phyloP scores from a whole-genome alignment of 2,113 vertebrate species.

The Campylomormyrus tamandua region DNA sequence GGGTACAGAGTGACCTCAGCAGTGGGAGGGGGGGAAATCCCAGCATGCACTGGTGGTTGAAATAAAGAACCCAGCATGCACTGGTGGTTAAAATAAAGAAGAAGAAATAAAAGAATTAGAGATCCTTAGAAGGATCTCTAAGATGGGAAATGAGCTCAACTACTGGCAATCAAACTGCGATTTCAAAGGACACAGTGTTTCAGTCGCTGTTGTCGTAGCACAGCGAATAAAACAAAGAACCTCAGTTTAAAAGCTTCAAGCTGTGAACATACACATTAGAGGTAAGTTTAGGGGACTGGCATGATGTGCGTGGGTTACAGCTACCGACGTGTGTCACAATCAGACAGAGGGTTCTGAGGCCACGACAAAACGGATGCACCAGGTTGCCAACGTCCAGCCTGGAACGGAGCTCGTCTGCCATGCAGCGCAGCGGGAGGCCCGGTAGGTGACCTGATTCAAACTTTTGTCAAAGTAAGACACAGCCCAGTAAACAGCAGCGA shows the following conservation, averaged over 20 bases:
- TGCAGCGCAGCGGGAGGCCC: background rate
- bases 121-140: background rate
- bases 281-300: background rate
- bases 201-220: background rate
- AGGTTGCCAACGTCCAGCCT: background rate
- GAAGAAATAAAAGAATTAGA: too few relatives aligned
- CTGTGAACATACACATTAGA: background rate
- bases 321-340: background rate
- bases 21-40: background rate
- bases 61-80: background rate
- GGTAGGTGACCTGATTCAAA: background rate
- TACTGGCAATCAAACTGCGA: background rate
- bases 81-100: conserved; percentile 17
- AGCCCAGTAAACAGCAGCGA: background rate
- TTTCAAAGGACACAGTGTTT: background rate
- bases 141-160: background rate
- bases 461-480: background rate
- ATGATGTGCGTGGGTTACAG: too few relatives aligned
- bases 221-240: background rate
- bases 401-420: background rate
- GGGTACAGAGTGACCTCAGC: background rate
- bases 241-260: background rate
- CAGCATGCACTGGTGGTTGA: conserved; percentile 15
- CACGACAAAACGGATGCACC: background rate
- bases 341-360: background rate